Evolutionary conservation across 1,140 invertebrate genomes (phyloP).

Genomic region (Saccostrea cuccullata): DNA sequence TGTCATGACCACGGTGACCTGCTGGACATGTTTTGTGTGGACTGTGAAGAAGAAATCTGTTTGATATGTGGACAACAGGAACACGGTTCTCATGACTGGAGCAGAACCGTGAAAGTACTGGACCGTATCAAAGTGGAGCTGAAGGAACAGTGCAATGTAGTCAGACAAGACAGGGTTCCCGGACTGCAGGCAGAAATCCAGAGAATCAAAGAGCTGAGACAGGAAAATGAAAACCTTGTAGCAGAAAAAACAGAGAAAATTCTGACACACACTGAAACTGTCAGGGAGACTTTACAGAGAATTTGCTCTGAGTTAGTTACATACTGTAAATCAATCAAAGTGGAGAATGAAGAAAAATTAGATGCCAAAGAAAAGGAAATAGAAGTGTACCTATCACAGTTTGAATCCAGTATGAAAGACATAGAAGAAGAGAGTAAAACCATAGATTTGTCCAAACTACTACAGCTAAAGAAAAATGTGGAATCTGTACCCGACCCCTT

Average conservation of each 20-base stretch:
- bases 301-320: neutral
- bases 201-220: neutral
- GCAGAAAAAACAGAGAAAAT: neutral
- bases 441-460: neutral
- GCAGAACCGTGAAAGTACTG: neutral
- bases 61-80: neutral
- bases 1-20: neutral
- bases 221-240: neutral
- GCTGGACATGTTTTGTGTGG: constrained; percentile 13
- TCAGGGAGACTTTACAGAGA: neutral
- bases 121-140: constrained; percentile 2
- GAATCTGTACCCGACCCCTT: neutral
- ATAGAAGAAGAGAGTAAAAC: neutral
- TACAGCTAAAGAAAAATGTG: neutral
- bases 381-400: neutral
- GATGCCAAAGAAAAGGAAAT: neutral
- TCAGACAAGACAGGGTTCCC: neutral
- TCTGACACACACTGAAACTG: neutral
- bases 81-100: neutral
- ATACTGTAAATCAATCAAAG: neutral
- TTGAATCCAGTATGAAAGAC: neutral
- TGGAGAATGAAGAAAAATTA: neutral
- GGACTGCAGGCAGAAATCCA: neutral
- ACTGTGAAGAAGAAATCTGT: constrained; percentile 9
- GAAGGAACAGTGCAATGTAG: neutral